Percentiles rank a stretch among this genome's conserved stretches.
Evolutionary conservation across 2,113 vertebrate species (phyloP).

Genomic region (Psittacula cyanocephala): DNA sequence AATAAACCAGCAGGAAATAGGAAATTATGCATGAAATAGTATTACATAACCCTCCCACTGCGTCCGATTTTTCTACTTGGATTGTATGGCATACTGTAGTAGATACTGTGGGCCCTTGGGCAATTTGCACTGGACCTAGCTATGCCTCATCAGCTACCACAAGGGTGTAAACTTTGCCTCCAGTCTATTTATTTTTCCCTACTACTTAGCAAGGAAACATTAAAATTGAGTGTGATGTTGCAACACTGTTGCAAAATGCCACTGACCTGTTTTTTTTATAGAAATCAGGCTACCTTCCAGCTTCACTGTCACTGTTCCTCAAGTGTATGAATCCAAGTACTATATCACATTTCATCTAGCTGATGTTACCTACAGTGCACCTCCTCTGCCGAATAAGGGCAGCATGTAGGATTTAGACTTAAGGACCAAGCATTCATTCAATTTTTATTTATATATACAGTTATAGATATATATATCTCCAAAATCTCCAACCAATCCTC

Average conservation of each 20-base stretch:
- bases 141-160: neutral
- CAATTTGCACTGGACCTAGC: slow-evolving; percentile 15
- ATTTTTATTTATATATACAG: neutral
- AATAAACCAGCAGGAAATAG: slow-evolving; percentile 53
- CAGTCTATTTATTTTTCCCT: neutral
- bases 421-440: neutral
- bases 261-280: neutral
- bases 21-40: slow-evolving; percentile 56
- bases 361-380: neutral
- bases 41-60: slow-evolving; percentile 12
- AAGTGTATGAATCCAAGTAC: neutral
- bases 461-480: neutral
- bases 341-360: accelerated
- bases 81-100: neutral
- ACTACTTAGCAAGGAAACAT: neutral
- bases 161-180: neutral
- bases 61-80: slow-evolving; percentile 13
- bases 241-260: neutral
- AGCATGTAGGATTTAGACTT: neutral
- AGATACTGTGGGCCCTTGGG: neutral
- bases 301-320: neutral
- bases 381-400: neutral
- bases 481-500: neutral
- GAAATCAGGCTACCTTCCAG: neutral
- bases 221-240: neutral